Base-by-base conservation (phyloP, 1,140 invertebrate genomes). In the Harlomillsia oculata region DNA sequence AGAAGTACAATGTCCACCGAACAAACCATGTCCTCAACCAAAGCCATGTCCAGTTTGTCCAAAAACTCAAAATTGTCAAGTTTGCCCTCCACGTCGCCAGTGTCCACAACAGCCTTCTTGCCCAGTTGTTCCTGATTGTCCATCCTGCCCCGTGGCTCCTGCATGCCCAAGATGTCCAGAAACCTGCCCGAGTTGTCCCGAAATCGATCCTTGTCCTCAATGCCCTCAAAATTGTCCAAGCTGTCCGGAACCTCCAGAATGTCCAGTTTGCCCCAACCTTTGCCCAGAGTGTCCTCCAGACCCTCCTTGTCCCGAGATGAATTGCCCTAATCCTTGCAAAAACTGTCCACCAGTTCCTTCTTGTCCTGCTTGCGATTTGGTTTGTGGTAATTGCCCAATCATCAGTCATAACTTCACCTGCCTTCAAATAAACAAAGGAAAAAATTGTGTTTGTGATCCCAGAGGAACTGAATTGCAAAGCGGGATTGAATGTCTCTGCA, bases 361-460 rank as follows among this genome's bases (percentile, higher is more conserved):
- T n/a, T n/a, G n/a, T n/a, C n/a, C n/a, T n/a, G n/a, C n/a, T n/a
- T n/a, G n/a, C n/a, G n/a, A n/a, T n/a, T n/a, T n/a, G n/a, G n/a
- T n/a, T n/a, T n/a, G n/a, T n/a, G n/a, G n/a, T n/a, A n/a, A n/a
- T n/a, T n/a, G n/a, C n/a, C n/a, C n/a, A n/a, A n/a, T n/a, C n/a
- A n/a, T n/a, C n/a, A n/a, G n/a, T n/a, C n/a, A n/a, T n/a, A n/a
- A n/a, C n/a, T n/a, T n/a, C n/a, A n/a, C n/a, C n/a, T n/a, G n/a
- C n/a, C n/a, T n/a, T n/a, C n/a, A n/a, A n/a, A n/a, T n/a, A n/a
- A n/a, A n/a, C n/a, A n/a, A n/a, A n/a, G n/a, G n/a, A n/a, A n/a
- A n/a, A n/a, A n/a, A n/a, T n/a, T n/a, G n/a, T n/a, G n/a, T n/a
- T 39, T 59, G 57, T 41, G 57, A 59, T 41, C 36, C 36, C 0